phyloP scores from a whole-genome alignment of 1,140 invertebrate genomes.

The Drosophila nigromelanica region DNA sequence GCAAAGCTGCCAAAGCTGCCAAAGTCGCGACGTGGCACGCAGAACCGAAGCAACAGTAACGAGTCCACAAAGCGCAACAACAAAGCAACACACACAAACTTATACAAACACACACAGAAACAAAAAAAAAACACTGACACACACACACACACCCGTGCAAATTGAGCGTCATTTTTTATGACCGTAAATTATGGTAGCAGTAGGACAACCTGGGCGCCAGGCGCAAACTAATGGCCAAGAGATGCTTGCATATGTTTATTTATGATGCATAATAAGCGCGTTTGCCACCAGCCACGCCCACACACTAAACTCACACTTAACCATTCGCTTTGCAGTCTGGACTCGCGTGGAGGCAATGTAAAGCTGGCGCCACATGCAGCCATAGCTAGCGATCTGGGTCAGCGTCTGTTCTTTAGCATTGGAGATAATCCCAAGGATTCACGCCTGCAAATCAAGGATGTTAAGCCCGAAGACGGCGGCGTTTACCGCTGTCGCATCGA shows the following conservation, averaged over 20 bases:
- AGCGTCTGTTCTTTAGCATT: constrained; percentile 90
- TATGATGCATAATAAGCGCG: constrained; percentile 77
- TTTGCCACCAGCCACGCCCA: constrained; percentile 46
- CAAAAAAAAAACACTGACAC: neutral
- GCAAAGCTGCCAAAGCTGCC: constrained; percentile 73
- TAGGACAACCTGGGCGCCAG: constrained; percentile 38
- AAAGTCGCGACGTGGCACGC: constrained; percentile 55
- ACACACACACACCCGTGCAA: constrained; percentile 48
- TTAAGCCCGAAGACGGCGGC: constrained; percentile 90
- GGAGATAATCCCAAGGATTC: constrained; percentile 88
- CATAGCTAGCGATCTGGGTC: constrained; percentile 89
- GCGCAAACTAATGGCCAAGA: constrained; percentile 58
- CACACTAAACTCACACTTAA: constrained; percentile 54
- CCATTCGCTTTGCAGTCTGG: constrained; percentile 86
- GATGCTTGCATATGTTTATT: constrained; percentile 77
- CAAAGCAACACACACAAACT: constrained; percentile 31
- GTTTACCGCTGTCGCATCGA: constrained; percentile 93
- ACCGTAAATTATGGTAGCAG: constrained; percentile 68
- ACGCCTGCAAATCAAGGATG: constrained; percentile 89
- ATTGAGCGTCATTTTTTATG: constrained; percentile 78
- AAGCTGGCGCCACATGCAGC: constrained; percentile 88
- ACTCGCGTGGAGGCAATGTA: constrained; percentile 89
- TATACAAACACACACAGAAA: constrained; percentile 4
- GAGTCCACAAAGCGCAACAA: constrained; percentile 11
- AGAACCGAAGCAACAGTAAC: constrained; percentile 13